Evolutionary conservation across 2,113 vertebrate genomes (phyloP).

Genomic region (Andinoacara biseriatus): DNA sequence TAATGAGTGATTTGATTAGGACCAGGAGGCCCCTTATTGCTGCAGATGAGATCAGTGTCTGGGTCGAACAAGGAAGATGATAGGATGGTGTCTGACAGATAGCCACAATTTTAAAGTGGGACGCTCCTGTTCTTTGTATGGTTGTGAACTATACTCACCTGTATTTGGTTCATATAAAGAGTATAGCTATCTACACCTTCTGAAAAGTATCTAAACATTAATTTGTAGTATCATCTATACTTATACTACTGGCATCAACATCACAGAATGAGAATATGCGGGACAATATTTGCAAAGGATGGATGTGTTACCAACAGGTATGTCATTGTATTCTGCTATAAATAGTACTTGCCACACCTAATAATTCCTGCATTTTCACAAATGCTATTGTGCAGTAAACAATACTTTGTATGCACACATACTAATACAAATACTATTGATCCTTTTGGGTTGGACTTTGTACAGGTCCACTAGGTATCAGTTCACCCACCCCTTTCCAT

Average conservation of each 20-base stretch:
- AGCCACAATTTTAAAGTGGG: conserved; percentile 19
- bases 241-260: not conserved
- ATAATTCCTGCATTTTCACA: not conserved
- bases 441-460: not conserved
- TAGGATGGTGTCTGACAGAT: conserved; percentile 23
- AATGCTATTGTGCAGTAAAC: not conserved
- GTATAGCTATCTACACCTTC: not conserved
- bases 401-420: not conserved
- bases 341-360: not conserved
- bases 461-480: not conserved
- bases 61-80: conserved; percentile 50
- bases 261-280: not conserved
- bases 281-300: not conserved
- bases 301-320: not conserved
- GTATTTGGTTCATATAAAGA: not conserved
- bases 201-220: not conserved
- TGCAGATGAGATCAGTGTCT: conserved; percentile 70
- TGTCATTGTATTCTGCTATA: not conserved
- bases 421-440: not conserved
- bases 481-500: conserved; percentile 23
- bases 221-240: not conserved
- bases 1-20: conserved; percentile 75
- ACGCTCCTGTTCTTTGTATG: not conserved
- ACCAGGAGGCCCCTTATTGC: conserved; percentile 57
- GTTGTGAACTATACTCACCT: not conserved